Evolutionary conservation across 2,113 vertebrate species (phyloP).

Genomic region (Mola mola): DNA sequence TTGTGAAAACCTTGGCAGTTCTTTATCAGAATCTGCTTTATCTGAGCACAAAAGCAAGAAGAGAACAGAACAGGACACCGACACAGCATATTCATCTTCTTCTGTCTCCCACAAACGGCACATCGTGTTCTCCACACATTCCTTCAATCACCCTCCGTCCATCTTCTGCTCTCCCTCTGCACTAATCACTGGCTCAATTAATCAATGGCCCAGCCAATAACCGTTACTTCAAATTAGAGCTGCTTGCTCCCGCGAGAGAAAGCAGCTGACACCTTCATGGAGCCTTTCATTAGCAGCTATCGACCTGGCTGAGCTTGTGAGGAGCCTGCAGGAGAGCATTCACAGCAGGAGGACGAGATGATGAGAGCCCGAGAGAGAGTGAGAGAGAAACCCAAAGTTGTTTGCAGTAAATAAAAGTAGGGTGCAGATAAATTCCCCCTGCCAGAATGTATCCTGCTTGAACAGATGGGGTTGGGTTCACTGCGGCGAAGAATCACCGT

Average conservation of each 20-base stretch:
- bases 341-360: slow-evolving; percentile 10
- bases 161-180: slow-evolving; percentile 12
- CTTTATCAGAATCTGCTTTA: too few relatives aligned
- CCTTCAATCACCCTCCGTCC: background rate
- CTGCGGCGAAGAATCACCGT: slow-evolving; percentile 43
- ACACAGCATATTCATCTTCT: too few relatives aligned
- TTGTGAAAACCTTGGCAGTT: too few relatives aligned
- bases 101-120: too few relatives aligned
- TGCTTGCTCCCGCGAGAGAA: slow-evolving; percentile 46
- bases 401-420: slow-evolving; percentile 72
- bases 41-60: too few relatives aligned
- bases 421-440: slow-evolving; percentile 56
- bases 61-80: too few relatives aligned
- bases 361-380: slow-evolving; percentile 10
- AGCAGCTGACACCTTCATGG: slow-evolving; percentile 74
- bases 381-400: slow-evolving; percentile 57
- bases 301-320: slow-evolving; percentile 43
- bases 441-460: slow-evolving; percentile 61
- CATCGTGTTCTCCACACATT: background rate
- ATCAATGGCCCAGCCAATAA: slow-evolving; percentile 65
- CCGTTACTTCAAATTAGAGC: slow-evolving; percentile 70
- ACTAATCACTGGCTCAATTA: slow-evolving; percentile 68
- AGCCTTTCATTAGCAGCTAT: slow-evolving; percentile 69
- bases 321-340: slow-evolving; percentile 42
- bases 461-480: slow-evolving; percentile 63